These are phyloP conservation scores for Belgica antarctica DNA, from an alignment of 2,888 invertebrate species.

Conservation along the genomic window DNA sequence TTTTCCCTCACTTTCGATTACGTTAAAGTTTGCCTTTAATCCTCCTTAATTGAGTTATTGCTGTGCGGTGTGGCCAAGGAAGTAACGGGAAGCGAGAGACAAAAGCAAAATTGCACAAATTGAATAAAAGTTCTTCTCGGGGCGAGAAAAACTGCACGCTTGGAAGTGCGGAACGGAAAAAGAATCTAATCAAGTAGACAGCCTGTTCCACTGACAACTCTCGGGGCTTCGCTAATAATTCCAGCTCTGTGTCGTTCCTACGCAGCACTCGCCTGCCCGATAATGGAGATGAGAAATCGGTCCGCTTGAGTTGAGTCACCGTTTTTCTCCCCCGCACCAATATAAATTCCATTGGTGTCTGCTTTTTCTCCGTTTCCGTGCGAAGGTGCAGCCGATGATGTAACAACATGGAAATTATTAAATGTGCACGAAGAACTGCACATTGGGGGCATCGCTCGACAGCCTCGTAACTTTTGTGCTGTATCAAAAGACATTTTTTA, in stretches of 20 bases:
- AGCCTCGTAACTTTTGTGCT: background rate
- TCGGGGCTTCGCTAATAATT: background rate
- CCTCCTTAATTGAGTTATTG: conserved; percentile 21
- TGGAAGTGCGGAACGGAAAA: conserved; percentile 20
- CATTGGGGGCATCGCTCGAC: background rate
- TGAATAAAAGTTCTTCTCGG: conserved; percentile 2
- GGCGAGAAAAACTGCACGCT: background rate
- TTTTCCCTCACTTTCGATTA: conserved; percentile 2
- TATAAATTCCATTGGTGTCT: background rate
- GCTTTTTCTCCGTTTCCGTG: no score
- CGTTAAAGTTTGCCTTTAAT: background rate
- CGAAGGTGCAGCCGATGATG: background rate
- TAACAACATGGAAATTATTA: background rate
- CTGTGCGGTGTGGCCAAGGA: background rate
- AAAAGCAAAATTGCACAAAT: conserved; percentile 1
- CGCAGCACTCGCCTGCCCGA: conserved; percentile 3
- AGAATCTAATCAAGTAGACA: conserved; percentile 17
- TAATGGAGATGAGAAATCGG: background rate
- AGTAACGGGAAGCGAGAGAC: background rate
- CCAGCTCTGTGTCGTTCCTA: background rate
- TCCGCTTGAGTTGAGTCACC: background rate
- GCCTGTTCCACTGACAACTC: conserved; percentile 4
- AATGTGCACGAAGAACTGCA: background rate
- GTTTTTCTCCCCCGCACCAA: conserved; percentile 24
- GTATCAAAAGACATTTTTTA: conserved; percentile 7